Evolutionary conservation across 2,888 invertebrate species (phyloP).

Genomic region (Eristalis intricaria): DNA sequence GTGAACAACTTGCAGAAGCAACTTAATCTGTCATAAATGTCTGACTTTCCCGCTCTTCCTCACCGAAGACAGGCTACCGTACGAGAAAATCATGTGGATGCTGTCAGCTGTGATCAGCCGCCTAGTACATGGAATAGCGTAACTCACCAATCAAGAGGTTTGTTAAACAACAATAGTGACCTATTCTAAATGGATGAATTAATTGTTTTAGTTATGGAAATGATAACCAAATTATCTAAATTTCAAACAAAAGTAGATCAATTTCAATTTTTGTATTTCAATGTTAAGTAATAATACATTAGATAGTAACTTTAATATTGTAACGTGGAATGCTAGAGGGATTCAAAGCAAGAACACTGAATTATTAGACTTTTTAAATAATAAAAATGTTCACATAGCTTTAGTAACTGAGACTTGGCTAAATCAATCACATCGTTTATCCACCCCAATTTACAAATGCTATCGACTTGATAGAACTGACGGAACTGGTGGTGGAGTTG

Average conservation of each 20-base stretch:
- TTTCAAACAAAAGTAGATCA: neutral
- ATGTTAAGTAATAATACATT: neutral
- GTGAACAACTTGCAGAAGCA: neutral
- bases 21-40: constrained; percentile 8
- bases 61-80: too few relatives aligned
- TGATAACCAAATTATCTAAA: neutral
- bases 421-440: too few relatives aligned
- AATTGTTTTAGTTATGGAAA: neutral
- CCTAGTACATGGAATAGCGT: neutral
- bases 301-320: neutral
- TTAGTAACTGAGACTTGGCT: neutral
- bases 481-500: too few relatives aligned
- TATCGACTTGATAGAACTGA: too few relatives aligned
- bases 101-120: too few relatives aligned
- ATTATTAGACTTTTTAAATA: neutral
- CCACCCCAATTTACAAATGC: too few relatives aligned
- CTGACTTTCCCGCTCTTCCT: neutral
- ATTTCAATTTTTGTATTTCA: neutral
- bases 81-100: too few relatives aligned
- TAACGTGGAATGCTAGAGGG: too few relatives aligned
- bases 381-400: neutral
- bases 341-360: neutral
- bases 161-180: neutral
- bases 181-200: neutral
- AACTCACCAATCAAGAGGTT: neutral